Evolutionary conservation across 1,140 invertebrate genomes (phyloP).

Genomic region (Heliconius congener): DNA sequence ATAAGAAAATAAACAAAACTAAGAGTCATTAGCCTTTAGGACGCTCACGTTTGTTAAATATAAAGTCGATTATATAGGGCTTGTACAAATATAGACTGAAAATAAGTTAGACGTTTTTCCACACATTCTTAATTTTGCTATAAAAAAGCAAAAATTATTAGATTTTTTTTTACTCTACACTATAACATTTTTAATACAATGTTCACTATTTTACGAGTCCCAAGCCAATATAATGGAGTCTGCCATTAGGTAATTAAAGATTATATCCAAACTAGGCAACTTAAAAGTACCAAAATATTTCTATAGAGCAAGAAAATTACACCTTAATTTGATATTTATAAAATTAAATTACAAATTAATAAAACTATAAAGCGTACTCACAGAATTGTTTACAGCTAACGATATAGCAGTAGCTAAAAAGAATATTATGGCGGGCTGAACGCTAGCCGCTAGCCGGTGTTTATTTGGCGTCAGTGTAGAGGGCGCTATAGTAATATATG

Average conservation of each 20-base stretch:
- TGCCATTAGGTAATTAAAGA: slow-evolving; percentile 46
- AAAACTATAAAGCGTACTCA: slow-evolving; percentile 51
- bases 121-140: background rate
- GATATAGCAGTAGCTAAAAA: slow-evolving; percentile 59
- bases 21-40: slow-evolving; percentile 42
- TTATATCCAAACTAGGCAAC: slow-evolving; percentile 8
- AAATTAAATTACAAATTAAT: slow-evolving; percentile 20
- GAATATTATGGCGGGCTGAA: slow-evolving; percentile 74
- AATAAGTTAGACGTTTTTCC: slow-evolving; percentile 24
- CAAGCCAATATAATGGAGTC: slow-evolving; percentile 68
- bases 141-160: background rate
- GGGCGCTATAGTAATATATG: slow-evolving; percentile 52
- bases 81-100: background rate
- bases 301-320: slow-evolving; percentile 22
- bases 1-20: slow-evolving; percentile 44
- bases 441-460: slow-evolving; percentile 52
- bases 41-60: slow-evolving; percentile 38
- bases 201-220: slow-evolving; percentile 35
- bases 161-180: background rate
- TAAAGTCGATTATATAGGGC: background rate
- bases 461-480: slow-evolving; percentile 75
- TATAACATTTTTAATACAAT: slow-evolving; percentile 11
- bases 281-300: slow-evolving; percentile 8
- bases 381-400: slow-evolving; percentile 74
- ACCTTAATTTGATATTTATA: slow-evolving; percentile 18